Percentiles rank a stretch among this genome's conserved stretches.
Conservation (phyloP, 2,888 invertebrate genomes). For the Lasioglossum calceatum region DNA sequence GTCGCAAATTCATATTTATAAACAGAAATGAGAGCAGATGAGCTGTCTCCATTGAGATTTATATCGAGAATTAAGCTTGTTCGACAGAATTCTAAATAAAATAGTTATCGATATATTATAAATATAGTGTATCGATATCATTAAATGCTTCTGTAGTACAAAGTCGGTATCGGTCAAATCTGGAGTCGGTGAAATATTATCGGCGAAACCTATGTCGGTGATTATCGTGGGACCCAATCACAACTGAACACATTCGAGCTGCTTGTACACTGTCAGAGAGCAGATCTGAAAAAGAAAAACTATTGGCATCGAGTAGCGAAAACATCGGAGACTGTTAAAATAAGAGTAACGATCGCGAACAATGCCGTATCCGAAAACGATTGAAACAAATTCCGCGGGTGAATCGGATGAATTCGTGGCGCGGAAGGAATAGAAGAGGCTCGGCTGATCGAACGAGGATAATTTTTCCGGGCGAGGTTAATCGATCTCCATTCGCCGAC, state of each 20-base stretch:
- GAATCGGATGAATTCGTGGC: not conserved
- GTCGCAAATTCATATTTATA: no score
- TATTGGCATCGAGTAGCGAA: not conserved
- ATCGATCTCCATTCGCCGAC: conserved; percentile 33
- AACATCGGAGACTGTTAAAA: not conserved
- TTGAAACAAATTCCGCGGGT: conserved; percentile 27
- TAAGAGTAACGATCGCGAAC: conserved; percentile 9
- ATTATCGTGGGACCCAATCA: not conserved
- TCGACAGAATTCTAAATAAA: no score
- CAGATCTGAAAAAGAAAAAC: not conserved
- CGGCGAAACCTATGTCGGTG: no score
- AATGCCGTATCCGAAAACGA: conserved; percentile 17
- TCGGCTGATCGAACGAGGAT: conserved; percentile 7
- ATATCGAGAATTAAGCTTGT: no score
- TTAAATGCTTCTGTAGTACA: no score
- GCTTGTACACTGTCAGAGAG: not conserved
- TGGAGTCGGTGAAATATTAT: no score
- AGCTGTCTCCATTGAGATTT: no score
- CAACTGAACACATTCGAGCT: not conserved
- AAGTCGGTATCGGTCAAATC: no score
- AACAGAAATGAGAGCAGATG: no score
- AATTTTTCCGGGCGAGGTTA: conserved; percentile 41
- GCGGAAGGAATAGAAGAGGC: not conserved
- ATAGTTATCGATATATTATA: no score
- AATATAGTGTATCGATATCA: no score